Conservation (phyloP, 1,140 invertebrate species). For the Trissolcus basalis region DNA sequence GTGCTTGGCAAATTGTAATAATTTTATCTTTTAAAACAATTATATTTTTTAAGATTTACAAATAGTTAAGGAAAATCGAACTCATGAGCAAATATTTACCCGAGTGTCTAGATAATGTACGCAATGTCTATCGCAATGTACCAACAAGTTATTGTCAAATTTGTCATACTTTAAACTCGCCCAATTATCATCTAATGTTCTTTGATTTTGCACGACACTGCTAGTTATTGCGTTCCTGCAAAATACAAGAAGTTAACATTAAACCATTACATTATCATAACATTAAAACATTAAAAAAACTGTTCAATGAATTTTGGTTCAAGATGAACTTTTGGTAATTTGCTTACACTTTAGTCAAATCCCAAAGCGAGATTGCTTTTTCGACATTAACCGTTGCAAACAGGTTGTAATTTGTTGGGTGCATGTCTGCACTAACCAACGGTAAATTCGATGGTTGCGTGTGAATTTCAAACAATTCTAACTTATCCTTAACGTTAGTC, state of each 20-base stretch:
- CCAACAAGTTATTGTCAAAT: constrained; percentile 62
- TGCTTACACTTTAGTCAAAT: constrained; percentile 64
- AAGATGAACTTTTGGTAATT: constrained; percentile 11
- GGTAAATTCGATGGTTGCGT: constrained; percentile 49
- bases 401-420: constrained; percentile 46
- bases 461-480: constrained; percentile 56
- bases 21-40: no score
- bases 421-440: constrained; percentile 50
- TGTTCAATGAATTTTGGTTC: no score
- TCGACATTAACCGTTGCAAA: constrained; percentile 64
- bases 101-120: constrained; percentile 69
- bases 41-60: background rate
- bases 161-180: constrained; percentile 64
- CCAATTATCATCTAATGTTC: constrained; percentile 64
- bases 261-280: constrained; percentile 3
- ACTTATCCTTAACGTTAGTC: constrained; percentile 44
- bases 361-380: constrained; percentile 63
- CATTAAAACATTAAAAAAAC: no score
- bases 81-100: constrained; percentile 47
- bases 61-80: no score
- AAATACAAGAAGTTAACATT: constrained; percentile 7
- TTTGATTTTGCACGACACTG: constrained; percentile 36
- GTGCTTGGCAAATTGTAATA: no score
- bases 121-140: constrained; percentile 68
- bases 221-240: constrained; percentile 52